Evolutionary conservation across 2,888 invertebrate genomes (phyloP).

Genomic region (Hemicrepidius hirtus): DNA sequence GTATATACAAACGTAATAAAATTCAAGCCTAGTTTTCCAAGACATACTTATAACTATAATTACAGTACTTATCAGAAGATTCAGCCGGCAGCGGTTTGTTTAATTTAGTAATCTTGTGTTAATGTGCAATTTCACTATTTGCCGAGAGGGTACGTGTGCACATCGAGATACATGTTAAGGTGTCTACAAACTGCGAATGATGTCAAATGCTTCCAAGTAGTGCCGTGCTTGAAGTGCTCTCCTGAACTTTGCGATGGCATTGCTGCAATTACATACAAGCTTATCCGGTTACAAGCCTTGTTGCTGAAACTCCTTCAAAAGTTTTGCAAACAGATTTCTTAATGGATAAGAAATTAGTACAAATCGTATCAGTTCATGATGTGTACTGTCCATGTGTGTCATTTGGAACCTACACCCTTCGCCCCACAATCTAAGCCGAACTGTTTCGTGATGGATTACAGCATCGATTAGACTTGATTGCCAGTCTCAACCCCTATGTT

Average conservation of each 20-base stretch:
- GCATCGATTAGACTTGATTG: slow-evolving; percentile 72
- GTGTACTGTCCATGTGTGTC: slow-evolving; percentile 45
- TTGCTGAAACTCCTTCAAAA: slow-evolving; percentile 30
- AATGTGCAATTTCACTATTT: slow-evolving; percentile 65
- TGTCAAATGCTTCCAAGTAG: slow-evolving; percentile 56
- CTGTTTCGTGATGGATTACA: slow-evolving; percentile 70
- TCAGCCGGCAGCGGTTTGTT: slow-evolving; percentile 66
- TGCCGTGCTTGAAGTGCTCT: slow-evolving; percentile 54
- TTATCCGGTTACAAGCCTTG: slow-evolving; percentile 35
- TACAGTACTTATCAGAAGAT: slow-evolving; percentile 65
- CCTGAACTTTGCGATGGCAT: slow-evolving; percentile 57
- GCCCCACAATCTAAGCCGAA: slow-evolving; percentile 55
- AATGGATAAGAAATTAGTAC: neutral
- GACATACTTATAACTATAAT: slow-evolving; percentile 61
- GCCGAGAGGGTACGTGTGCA: slow-evolving; percentile 63
- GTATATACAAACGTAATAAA: slow-evolving; percentile 32
- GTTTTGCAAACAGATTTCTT: slow-evolving; percentile 2
- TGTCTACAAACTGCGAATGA: slow-evolving; percentile 55
- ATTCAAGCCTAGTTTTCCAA: slow-evolving; percentile 57
- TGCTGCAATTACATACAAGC: slow-evolving; percentile 58
- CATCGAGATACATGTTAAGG: slow-evolving; percentile 59
- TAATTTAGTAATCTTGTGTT: slow-evolving; percentile 68
- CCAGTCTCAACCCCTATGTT: slow-evolving; percentile 62
- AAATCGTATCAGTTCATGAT: slow-evolving; percentile 16
- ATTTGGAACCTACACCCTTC: slow-evolving; percentile 48